Conservation (phyloP, 1,140 invertebrate genomes). For the Ganaspis sp. region DNA sequence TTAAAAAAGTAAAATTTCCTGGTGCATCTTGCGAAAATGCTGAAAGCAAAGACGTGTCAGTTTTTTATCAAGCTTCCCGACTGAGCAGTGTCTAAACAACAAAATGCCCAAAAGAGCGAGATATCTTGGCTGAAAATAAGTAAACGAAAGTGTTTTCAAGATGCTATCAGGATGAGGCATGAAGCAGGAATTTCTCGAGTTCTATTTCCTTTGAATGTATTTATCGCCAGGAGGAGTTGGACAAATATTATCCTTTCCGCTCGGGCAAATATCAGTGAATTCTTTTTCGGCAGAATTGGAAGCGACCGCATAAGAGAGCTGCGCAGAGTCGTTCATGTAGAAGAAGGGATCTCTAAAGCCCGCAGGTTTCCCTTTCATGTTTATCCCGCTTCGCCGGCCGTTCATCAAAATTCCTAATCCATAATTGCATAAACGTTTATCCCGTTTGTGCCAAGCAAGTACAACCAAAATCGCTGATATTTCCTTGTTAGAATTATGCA, state of each 20-base stretch:
- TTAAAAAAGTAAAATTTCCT: not conserved
- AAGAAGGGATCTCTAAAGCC: conserved; percentile 47
- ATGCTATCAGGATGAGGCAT: conserved; percentile 3
- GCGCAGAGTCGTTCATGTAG: conserved; percentile 44
- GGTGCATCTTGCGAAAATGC: not conserved
- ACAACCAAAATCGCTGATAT: conserved; percentile 51
- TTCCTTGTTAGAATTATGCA: not conserved
- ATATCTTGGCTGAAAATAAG: not conserved
- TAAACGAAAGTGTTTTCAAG: conserved; percentile 17
- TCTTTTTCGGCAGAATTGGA: conserved; percentile 40
- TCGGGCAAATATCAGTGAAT: conserved; percentile 45
- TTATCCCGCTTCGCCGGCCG: conserved; percentile 52
- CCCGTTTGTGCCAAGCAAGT: conserved; percentile 49
- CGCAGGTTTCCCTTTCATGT: conserved; percentile 56
- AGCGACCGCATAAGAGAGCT: conserved; percentile 26
- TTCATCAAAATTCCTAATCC: conserved; percentile 48
- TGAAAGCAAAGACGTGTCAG: not conserved
- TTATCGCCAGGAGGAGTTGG: conserved; percentile 36
- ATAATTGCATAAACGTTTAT: conserved; percentile 61
- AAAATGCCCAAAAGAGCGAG: conserved; percentile 10
- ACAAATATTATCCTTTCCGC: conserved; percentile 62
- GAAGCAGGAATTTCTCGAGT: conserved; percentile 12
- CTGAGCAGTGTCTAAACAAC: not conserved
- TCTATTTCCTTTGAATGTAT: conserved; percentile 37
- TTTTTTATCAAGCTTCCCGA: not conserved